Percentiles rank a stretch among this genome's conserved stretches.
These are phyloP conservation scores for Xanthia togata DNA, from an alignment of 2,888 invertebrate genomes.

Conservation along the genomic window DNA sequence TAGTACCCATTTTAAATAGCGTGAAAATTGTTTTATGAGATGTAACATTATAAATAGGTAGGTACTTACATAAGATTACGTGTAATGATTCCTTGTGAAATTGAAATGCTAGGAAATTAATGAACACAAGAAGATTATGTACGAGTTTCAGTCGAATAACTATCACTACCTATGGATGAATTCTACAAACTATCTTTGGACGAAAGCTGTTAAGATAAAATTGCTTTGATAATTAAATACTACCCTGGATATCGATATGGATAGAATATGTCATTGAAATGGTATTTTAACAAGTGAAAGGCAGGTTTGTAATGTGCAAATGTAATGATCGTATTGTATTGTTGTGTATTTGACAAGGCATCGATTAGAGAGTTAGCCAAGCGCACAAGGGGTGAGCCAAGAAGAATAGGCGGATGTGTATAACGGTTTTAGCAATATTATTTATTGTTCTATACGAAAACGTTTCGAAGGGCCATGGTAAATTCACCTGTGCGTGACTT, in stretches of 20 bases:
- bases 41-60: not conserved
- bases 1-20: constrained; percentile 21
- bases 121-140: not conserved
- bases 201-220: not conserved
- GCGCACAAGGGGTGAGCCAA: constrained; percentile 56
- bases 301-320: constrained; percentile 33
- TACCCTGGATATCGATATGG: constrained; percentile 1
- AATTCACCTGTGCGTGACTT: constrained; percentile 48
- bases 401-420: constrained; percentile 70
- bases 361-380: constrained; percentile 64
- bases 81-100: not conserved
- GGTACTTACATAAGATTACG: not conserved
- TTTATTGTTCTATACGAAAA: constrained; percentile 62
- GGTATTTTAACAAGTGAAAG: constrained; percentile 48
- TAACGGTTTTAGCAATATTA: constrained; percentile 58
- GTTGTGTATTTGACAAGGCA: constrained; percentile 59
- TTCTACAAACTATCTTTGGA: not conserved
- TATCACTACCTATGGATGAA: not conserved
- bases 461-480: constrained; percentile 25
- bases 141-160: not conserved
- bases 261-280: constrained; percentile 32
- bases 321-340: constrained; percentile 48
- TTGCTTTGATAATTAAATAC: not conserved
- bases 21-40: constrained; percentile 15
- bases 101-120: not conserved